phyloP scores from a whole-genome alignment of 2,888 invertebrate species.

The Saturnia pavonia region DNA sequence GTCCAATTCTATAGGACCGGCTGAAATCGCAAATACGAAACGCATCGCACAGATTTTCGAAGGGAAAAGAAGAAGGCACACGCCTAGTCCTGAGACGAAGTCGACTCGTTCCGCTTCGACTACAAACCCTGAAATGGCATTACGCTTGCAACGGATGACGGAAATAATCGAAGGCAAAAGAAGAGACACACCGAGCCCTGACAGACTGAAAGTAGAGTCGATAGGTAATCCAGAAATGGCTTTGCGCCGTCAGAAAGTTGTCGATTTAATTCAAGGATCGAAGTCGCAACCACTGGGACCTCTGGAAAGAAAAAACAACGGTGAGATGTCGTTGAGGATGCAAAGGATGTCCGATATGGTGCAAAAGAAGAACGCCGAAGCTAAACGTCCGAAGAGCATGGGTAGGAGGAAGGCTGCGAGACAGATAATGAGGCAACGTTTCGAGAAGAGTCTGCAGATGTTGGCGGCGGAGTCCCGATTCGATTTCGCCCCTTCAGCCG shows the following conservation, averaged over 20 bases:
- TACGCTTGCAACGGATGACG: conserved; percentile 62
- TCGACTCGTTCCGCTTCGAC: conserved; percentile 49
- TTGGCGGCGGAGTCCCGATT: conserved; percentile 88
- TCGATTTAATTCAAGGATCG: conserved; percentile 58
- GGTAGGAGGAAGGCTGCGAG: conserved; percentile 63
- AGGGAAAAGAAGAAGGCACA: conserved; percentile 52
- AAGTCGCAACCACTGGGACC: conserved; percentile 40
- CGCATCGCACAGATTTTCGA: conserved; percentile 67
- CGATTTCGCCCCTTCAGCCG: conserved; percentile 80
- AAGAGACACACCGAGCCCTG: conserved; percentile 55
- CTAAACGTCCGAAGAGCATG: conserved; percentile 50
- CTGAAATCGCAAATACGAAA: conserved; percentile 54
- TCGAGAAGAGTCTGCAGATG: conserved; percentile 94
- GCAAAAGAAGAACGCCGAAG: conserved; percentile 85
- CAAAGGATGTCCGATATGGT: conserved; percentile 88
- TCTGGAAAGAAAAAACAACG: conserved; percentile 51
- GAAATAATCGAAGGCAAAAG: conserved; percentile 67
- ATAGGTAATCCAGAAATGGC: conserved; percentile 65
- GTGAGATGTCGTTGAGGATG: conserved; percentile 82
- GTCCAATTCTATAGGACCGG: conserved; percentile 58
- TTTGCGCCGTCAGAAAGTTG: conserved; percentile 58
- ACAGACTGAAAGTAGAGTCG: conserved; percentile 51
- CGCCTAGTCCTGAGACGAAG: conserved; percentile 56
- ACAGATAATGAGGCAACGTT: conserved; percentile 89
- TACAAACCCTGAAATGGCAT: conserved; percentile 55